These are phyloP conservation scores for Congeria kusceri DNA, from an alignment of 2,888 invertebrate species.

Conservation along the genomic window DNA sequence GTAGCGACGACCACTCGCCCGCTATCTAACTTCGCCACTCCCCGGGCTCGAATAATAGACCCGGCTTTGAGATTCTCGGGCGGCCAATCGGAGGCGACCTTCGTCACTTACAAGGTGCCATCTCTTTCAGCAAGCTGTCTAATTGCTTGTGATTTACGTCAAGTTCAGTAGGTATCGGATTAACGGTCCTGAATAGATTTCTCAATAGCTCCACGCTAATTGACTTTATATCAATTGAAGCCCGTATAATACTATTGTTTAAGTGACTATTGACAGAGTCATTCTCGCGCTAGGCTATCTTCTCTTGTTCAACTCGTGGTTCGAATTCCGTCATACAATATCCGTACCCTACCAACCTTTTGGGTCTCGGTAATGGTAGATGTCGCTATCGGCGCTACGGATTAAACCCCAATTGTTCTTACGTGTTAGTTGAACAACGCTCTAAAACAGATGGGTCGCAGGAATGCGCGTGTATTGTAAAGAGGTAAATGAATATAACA, in stretches of 20 bases:
- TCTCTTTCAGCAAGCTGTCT: conserved; percentile 50
- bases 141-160: conserved; percentile 55
- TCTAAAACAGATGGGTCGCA: conserved; percentile 38
- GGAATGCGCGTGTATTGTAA: conserved; percentile 31
- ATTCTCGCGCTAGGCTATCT: conserved; percentile 44
- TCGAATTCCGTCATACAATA: conserved; percentile 49
- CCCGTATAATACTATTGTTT: conserved; percentile 54
- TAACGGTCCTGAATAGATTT: conserved; percentile 30
- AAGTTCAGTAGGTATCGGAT: conserved; percentile 45
- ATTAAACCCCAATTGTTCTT: conserved; percentile 45
- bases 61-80: conserved; percentile 32
- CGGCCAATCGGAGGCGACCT: conserved; percentile 55
- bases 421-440: conserved; percentile 47
- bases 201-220: conserved; percentile 56
- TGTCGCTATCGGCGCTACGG: conserved; percentile 38
- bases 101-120: conserved; percentile 60
- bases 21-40: conserved; percentile 11
- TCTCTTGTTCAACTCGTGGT: conserved; percentile 40
- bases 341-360: conserved; percentile 58
- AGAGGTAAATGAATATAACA: conserved; percentile 42
- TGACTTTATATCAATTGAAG: conserved; percentile 49
- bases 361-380: conserved; percentile 45
- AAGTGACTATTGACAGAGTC: conserved; percentile 53
- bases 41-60: conserved; percentile 27
- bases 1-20: too few relatives aligned